Evolutionary conservation across 2,797 vertebrate species (phyloP).

Genomic region (Columba guinea): DNA sequence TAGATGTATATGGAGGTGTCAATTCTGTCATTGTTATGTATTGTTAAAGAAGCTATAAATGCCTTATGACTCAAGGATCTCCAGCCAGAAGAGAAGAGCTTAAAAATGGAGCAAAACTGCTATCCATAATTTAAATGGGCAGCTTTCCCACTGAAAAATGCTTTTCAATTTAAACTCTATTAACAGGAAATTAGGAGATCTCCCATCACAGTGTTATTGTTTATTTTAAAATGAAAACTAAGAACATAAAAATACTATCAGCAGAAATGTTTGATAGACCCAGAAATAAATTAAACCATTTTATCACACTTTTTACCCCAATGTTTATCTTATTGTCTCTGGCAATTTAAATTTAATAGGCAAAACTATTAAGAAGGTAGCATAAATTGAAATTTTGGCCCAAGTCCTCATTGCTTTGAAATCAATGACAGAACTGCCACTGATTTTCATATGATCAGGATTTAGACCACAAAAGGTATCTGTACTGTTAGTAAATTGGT

Average conservation of each 20-base stretch:
- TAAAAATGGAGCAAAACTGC: constrained; percentile 43
- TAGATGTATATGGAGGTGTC: background rate
- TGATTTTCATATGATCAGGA: background rate
- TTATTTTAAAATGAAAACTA: constrained; percentile 58
- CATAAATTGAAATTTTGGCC: background rate
- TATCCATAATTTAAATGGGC: constrained; percentile 53
- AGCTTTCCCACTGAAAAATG: constrained; percentile 45
- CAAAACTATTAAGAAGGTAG: background rate
- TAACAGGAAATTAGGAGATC: constrained; percentile 61
- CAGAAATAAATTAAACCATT: constrained; percentile 42
- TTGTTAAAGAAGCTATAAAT: constrained; percentile 35
- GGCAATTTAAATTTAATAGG: constrained; percentile 29
- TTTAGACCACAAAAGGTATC: background rate
- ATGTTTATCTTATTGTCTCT: background rate
- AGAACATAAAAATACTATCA: constrained; percentile 42
- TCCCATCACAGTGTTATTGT: constrained; percentile 34
- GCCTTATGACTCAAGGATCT: constrained; percentile 12
- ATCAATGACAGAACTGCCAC: background rate
- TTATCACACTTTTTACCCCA: background rate
- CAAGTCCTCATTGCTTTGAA: background rate
- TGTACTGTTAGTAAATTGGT: no score
- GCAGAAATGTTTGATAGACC: background rate
- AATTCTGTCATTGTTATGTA: background rate
- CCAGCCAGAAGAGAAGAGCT: constrained; percentile 21
- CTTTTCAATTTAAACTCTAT: constrained; percentile 63